Evolutionary conservation across 2,113 vertebrate species (phyloP), one percentile per base, ranked within the genome.

Genomic region (Epinephelus fuscoguttatus): DNA sequence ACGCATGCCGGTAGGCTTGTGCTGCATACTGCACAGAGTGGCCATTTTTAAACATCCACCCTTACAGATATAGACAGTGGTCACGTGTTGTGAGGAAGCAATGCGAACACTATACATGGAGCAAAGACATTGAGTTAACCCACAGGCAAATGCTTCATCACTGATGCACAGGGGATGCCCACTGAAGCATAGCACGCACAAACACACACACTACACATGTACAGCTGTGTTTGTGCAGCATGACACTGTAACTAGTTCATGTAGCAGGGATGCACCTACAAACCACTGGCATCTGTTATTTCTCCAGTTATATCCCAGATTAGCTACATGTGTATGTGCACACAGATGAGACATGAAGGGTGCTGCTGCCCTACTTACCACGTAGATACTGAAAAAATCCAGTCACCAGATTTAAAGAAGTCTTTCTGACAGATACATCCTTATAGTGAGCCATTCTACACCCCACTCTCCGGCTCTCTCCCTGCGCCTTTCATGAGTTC

Each of bases 341-440:
- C 78, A 71, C 70, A 70, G 42, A 82, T 47, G 80, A 73, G 62
- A 81, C 56, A 86, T 19, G 70, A 12, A 50, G 66, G 33, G 2
- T 68, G 70, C 79, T 67, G 85, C 75, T 91, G 91, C 75, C 87
- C 93, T 91, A 97, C 97, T 97, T 96, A 98, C 96, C 97, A 52
- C 94, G 96, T 7, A 91, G 76, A 91, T 95, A 96, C 88, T 96
- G 96, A 89, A 96, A 96, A 91, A 96, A 95, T 84, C 95, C 96
- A 18, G 96, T 96, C 82, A 96, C 93, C 91, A 96, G 93, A 85
- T 96, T 96, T 75, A 96, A 84, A 6, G 93, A 86, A 80, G 93
- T 89, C 88, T 92, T 97, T 93, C 95, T 96, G 90, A 93, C 86
- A 88, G 92, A 91, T 84, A 92, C 84, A 80, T 94, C 95, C 92